Evolutionary conservation across 2,113 vertebrate genomes (phyloP), one percentile per base, ranked within the genome.

Genomic region (Thamnaconus septentrionalis): DNA sequence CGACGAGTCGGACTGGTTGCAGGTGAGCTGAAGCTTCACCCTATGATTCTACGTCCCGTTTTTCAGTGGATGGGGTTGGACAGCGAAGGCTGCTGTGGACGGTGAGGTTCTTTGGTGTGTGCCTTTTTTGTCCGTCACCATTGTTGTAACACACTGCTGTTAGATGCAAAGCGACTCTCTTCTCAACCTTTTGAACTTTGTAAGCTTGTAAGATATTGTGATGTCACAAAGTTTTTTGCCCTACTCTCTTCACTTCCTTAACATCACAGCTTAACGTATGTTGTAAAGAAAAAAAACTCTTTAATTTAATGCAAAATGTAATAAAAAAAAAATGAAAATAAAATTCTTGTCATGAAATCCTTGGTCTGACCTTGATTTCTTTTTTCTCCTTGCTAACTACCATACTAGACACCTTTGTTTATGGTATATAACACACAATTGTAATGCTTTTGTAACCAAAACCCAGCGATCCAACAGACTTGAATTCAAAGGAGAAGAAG

Each of bases 121-220:
- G 96, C 96, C 96, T 98, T 92, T 79, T 86, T 95, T 94, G 93
- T 94, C 93, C 93, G 91, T 92, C 93, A 92, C 92, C 93, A 92
- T 94, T 91, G 92, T 90, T 93, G 92, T 93, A 66, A 84, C 79
- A 92, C 94, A 93, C 91, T 88, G 84, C 91, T 93, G 89, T 90
- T 93, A 93, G 92, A 93, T 85, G 85, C 93, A 92, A 93, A 81
- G 79, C 82, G 62, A 91, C 85, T 84, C 83, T 84, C 64, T 74
- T 81, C 71, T 86, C 78, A 91, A 91, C 93, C 92, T 93, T 92
- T 94, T 90, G 91, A 92, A 94, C 93, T 94, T 93, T 94, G 93
- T 96, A 94, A 92, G 93, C 88, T 93, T 97, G 96, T 98, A 95
- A 93, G 92, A 94, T 96, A 93, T 94, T 92, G 95, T 96, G 94